A percentile compares a stretch with the other conserved stretches of the same genome.
phyloP scores from a whole-genome alignment of 2,797 vertebrate genomes.

The Phoxinus dragarum region DNA sequence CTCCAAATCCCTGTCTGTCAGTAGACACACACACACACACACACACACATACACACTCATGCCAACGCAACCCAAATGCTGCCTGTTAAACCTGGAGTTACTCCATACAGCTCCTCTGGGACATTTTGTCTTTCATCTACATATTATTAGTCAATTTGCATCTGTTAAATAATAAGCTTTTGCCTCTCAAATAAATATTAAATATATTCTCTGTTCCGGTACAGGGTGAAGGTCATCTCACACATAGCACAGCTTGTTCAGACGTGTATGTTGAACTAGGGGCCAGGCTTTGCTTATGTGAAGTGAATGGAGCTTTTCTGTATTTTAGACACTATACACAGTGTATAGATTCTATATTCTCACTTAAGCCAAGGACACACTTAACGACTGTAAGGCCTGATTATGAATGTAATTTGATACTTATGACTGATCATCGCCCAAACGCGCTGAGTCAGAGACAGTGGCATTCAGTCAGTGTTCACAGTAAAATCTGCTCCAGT shows the following conservation, averaged over 20 bases:
- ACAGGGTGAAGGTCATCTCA: constrained; percentile 5
- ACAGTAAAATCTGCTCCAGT: too few relatives aligned
- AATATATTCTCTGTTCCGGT: background rate
- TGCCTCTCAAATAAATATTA: background rate
- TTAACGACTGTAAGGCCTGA: too few relatives aligned
- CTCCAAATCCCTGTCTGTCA: constrained; percentile 1
- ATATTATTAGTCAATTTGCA: constrained; percentile 20
- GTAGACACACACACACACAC: background rate
- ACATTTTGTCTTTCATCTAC: background rate
- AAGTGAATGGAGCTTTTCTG: constrained; percentile 41
- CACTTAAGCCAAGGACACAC: background rate
- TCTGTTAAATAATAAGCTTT: constrained; percentile 8
- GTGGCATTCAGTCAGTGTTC: too few relatives aligned
- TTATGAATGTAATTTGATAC: too few relatives aligned
- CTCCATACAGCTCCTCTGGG: background rate
- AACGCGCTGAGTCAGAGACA: too few relatives aligned
- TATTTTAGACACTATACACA: constrained; percentile 31
- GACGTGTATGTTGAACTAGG: background rate
- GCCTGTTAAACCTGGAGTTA: background rate
- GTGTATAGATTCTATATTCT: constrained; percentile 26
- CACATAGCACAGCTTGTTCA: constrained; percentile 38
- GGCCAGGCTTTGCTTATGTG: constrained; percentile 30
- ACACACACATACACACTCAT: constrained; percentile 3
- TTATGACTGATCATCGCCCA: too few relatives aligned
- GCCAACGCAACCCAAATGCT: constrained; percentile 8